Base-by-base conservation (phyloP, 2,113 vertebrate species). In the Pipa parva region DNA sequence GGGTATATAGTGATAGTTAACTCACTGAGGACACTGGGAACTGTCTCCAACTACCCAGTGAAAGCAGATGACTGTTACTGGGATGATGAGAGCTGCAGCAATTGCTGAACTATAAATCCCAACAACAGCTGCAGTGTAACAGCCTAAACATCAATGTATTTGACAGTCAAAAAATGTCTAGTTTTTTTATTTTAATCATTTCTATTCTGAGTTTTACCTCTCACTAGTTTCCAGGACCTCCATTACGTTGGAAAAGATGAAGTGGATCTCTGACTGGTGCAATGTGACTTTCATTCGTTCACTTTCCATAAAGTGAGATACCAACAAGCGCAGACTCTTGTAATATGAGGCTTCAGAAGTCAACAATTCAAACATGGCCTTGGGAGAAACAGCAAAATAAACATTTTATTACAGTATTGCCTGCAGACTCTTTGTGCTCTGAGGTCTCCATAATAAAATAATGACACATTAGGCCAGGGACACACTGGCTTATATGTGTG, bases 301-400 rank as follows among this genome's bases (percentile, higher is more conserved):
- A 0, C 96, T 95, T 66, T 87, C 91, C 67, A 97, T 89, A 82
- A 99, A 99, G 81, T 98, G 94, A 4, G 89, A 90, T 75, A 97
- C 92, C 27, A 99, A 80, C 74, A 99, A 87, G 55, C 88, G 93
- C 79, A 98, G 76, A 74, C 96, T 99, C 76, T 99, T 98, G 80
- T 96, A 97, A 78, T 99, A 99, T 0, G 96, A 99, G 1, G 95
- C 95, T 75, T 99, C 96, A 0, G 96, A 99, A 18, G 94, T 95
- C 73, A 98, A 88, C 62, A 98, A 85, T 75, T 99, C 96, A 72
- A 99, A 99, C 94, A 97, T 98, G 71, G 95, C 94, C 95, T 98
- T n/a, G n/a, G n/a, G 72, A 18, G 71, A 15, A 69, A 27, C 67
- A 73, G 21, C 25, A 73, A 61, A 15, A 42, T 3, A 36, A 31